phyloP scores from a whole-genome alignment of 2,888 invertebrate species.

The Colletes collaris region DNA sequence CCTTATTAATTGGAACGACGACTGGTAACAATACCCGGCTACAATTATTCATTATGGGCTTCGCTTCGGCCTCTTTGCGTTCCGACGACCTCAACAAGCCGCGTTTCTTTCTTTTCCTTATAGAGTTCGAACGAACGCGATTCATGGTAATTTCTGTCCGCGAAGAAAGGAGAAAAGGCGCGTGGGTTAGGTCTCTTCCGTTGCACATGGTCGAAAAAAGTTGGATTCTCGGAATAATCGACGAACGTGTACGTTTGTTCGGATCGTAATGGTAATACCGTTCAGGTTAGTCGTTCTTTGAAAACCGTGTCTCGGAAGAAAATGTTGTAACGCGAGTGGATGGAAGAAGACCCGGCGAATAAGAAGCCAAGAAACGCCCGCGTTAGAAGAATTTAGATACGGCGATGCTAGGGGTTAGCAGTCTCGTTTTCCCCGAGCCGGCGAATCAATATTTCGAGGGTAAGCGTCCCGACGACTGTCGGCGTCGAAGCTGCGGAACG shows the following conservation, averaged over 20 bases:
- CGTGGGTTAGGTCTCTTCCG: no score
- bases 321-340: slow-evolving; percentile 35
- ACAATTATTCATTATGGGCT: slow-evolving; percentile 1
- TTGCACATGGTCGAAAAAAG: no score
- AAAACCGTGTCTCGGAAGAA: not conserved
- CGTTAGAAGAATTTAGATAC: slow-evolving; percentile 66
- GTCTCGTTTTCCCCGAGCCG: slow-evolving; percentile 68
- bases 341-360: slow-evolving; percentile 41
- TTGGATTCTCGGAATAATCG: no score
- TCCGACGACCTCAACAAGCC: not conserved
- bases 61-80: not conserved
- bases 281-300: not conserved
- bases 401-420: slow-evolving; percentile 57
- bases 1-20: slow-evolving; percentile 59
- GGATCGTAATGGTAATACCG: not conserved
- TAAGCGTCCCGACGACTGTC: slow-evolving; percentile 76
- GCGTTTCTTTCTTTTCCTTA: slow-evolving; percentile 7
- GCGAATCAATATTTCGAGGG: slow-evolving; percentile 82
- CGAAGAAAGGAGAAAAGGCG: not conserved
- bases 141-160: slow-evolving; percentile 21
- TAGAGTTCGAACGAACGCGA: slow-evolving; percentile 8
- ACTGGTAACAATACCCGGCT: slow-evolving; percentile 36
- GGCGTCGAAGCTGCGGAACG: slow-evolving; percentile 79
- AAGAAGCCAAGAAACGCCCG: slow-evolving; percentile 47
- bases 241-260: no score